Evolutionary conservation across 2,113 vertebrate genomes (phyloP).

Genomic region (Aviceda subcristata): DNA sequence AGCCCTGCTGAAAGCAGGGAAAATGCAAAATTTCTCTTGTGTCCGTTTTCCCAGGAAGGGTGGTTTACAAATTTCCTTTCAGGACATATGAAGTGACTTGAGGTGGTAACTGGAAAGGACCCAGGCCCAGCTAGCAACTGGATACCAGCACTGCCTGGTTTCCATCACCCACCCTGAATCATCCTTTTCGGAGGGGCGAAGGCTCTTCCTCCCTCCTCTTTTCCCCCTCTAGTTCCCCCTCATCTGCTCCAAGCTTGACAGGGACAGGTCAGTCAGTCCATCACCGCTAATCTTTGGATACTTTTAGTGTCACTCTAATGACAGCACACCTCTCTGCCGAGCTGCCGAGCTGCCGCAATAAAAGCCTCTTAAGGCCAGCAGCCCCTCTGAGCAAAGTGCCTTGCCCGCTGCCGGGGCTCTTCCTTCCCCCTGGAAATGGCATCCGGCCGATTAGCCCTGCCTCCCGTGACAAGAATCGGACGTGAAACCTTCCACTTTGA

Average conservation of each 20-base stretch:
- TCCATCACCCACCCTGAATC: not conserved
- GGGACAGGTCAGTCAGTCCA: constrained; percentile 16
- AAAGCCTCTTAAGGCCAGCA: constrained; percentile 61
- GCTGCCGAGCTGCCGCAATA: not conserved
- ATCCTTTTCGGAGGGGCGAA: not conserved
- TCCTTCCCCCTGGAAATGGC: constrained; percentile 50
- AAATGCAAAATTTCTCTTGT: not conserved
- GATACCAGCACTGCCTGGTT: not conserved
- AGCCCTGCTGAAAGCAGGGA: not conserved
- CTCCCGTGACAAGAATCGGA: constrained; percentile 49
- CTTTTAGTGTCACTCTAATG: constrained; percentile 72
- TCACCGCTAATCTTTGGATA: constrained; percentile 37
- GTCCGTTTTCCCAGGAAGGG: not conserved
- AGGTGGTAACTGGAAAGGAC: not conserved
- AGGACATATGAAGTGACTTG: not conserved
- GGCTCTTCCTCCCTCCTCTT: not conserved
- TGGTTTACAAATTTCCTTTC: not conserved
- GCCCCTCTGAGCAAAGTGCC: constrained; percentile 74
- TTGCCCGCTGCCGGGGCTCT: constrained; percentile 57
- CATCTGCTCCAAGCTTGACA: constrained; percentile 23
- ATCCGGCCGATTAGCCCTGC: constrained; percentile 32
- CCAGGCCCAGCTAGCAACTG: not conserved
- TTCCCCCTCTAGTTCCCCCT: not conserved
- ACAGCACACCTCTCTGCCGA: constrained; percentile 16
- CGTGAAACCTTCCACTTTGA: constrained; percentile 54